phyloP scores from a whole-genome alignment of 2,888 invertebrate species.

The Tetropium fuscum region DNA sequence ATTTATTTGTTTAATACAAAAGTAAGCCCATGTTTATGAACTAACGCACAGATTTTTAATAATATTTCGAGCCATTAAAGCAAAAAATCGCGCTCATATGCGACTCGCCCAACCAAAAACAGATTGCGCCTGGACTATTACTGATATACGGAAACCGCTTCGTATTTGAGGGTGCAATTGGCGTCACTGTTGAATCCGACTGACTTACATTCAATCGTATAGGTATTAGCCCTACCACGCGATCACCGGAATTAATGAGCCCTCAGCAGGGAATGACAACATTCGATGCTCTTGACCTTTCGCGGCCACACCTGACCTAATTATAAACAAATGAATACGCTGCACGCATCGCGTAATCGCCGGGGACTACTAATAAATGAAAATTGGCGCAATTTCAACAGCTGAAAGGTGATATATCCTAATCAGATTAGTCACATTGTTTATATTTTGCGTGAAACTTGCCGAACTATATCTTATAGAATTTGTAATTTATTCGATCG shows the following conservation, averaged over 20 bases:
- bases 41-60: too few relatives aligned
- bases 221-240: not conserved
- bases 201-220: not conserved
- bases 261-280: conserved; percentile 5
- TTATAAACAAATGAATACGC: conserved; percentile 4
- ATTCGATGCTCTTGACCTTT: conserved; percentile 29
- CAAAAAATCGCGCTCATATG: too few relatives aligned
- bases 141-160: too few relatives aligned
- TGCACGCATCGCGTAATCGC: conserved; percentile 1
- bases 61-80: too few relatives aligned
- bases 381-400: conserved; percentile 8
- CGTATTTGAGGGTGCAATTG: too few relatives aligned
- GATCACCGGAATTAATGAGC: not conserved
- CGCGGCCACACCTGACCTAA: conserved; percentile 23
- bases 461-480: not conserved
- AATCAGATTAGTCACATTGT: conserved; percentile 5
- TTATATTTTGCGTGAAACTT: conserved; percentile 1
- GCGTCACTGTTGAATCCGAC: too few relatives aligned
- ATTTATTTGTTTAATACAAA: too few relatives aligned
- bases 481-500: not conserved
- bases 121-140: too few relatives aligned
- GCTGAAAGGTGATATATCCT: conserved; percentile 10
- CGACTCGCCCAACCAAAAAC: too few relatives aligned
- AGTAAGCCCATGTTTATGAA: too few relatives aligned
- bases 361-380: not conserved